Base-by-base conservation (phyloP, 2,888 invertebrate species). In the Philonicus albiceps region DNA sequence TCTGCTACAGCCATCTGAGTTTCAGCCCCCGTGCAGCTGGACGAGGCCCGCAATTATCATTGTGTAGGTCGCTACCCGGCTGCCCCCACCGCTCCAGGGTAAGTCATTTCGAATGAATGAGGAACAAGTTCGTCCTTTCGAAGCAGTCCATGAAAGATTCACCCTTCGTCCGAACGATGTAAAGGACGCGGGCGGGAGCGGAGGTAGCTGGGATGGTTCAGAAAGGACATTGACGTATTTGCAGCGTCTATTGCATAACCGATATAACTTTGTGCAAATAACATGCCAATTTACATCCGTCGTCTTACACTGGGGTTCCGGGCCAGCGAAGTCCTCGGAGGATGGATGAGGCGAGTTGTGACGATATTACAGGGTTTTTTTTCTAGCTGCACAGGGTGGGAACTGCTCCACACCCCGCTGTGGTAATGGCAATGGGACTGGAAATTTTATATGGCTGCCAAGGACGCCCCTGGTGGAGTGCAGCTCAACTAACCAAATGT, bases 61-160 rank as follows among this genome's bases (percentile, higher is more conserved):
- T 53, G 80, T 53, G 49, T 49, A 27, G 53, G 80, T 80, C 11
- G 37, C 34, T 11, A 40, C 22, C 34, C 64, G 11, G 64, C 64
- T 27, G 19, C 30, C 49, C 31, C 30, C 27, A n/a, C 30, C 31
- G 53, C 30, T 27, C 43, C 43, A 19, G 49, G n/a, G 53, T 27
- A 86, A 86, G 87, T 86, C 86, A 87, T 87, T 87, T 87, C 76
- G 81, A 81, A 87, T 87, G 87, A 87, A 87, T 87, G 87, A 72
- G 86, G 37, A 81, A 80, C 64, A 75, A 87, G 87, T 87, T 87
- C 83, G 86, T 55, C 53, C 74, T 86, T 81, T 83, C 37, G 34
- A 55, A 85, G 86, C 85, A 55, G 75, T 7, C 55, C 43, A 87
- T 87, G 87, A 87, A 87, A 86, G 81, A 85, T 87, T 87, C 53